A percentile compares a stretch with the other conserved stretches of the same genome.
phyloP scores from a whole-genome alignment of 2,113 vertebrate genomes.

The Acanthochromis polyacanthus region DNA sequence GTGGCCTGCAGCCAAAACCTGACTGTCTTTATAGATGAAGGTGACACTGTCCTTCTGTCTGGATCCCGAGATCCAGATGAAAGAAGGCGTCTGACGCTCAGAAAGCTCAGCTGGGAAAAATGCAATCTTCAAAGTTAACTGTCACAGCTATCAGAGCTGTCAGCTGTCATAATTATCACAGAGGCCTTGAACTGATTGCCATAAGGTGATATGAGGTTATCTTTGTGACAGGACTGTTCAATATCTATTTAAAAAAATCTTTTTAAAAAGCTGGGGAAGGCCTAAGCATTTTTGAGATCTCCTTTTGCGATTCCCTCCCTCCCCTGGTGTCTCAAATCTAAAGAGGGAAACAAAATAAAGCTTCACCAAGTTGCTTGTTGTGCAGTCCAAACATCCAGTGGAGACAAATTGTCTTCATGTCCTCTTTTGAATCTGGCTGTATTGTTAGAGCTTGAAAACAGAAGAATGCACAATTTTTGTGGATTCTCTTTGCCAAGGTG shows the following conservation, averaged over 20 bases:
- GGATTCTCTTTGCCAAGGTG: background rate
- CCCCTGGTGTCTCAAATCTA: background rate
- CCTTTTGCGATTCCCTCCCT: background rate
- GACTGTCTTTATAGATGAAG: constrained; percentile 49
- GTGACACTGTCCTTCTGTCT: constrained; percentile 37
- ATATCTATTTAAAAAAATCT: background rate
- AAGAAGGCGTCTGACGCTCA: constrained; percentile 10
- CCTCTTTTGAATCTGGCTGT: background rate
- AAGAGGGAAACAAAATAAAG: background rate
- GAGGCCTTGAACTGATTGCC: constrained; percentile 32
- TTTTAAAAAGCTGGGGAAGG: too few species aligned
- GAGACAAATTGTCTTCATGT: too few species aligned
- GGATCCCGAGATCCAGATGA: constrained; percentile 27
- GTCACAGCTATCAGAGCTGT: constrained; percentile 38
- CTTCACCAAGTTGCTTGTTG: too few species aligned
- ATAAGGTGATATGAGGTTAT: constrained; percentile 16
- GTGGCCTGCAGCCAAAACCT: constrained; percentile 33
- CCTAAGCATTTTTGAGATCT: background rate
- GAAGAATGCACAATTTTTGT: background rate
- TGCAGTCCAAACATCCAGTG: too few species aligned
- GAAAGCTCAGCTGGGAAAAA: constrained; percentile 27
- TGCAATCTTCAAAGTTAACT: constrained; percentile 18
- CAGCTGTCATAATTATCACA: constrained; percentile 48
- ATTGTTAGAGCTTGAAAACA: background rate
- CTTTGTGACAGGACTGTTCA: constrained; percentile 9